Evolutionary conservation across 2,888 invertebrate species (phyloP), one percentile per base, ranked within the genome.

Genomic region (Carpatolechia fugitivella): DNA sequence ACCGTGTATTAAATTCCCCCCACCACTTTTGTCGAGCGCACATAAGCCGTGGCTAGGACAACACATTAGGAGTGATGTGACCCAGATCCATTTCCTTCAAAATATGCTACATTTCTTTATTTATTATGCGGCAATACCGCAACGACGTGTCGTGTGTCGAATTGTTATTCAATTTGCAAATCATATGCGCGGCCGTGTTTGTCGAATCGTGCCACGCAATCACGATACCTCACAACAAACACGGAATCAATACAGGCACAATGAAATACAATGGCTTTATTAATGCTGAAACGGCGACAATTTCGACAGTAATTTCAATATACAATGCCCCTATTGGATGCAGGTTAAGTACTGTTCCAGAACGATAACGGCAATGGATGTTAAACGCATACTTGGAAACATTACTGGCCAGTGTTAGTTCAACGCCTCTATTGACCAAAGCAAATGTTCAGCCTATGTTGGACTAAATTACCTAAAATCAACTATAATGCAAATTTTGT

Each of bases 161-260:
- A 44, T 44, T 44, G 44, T 44, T 44, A 79, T 79, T 79, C 77
- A 78, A 75, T 72, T 77, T 78, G 76, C 76, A 78, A 79, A 79
- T 79, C 58, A 74, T 74, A 78, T 78, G 77, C 77, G 70, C 73
- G 69, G 70, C 68, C 61, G 66, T 74, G 72, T 76, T 76, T 77
- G 73, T 67, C 56, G 63, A 69, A 70, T 72, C 68, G 72, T 71
- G 72, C 70, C 60, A 56, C 63, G 65, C 75, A 77, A 77, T 77
- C 76, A 75, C 72, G 69, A 67, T 66, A 72, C 65, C 65, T 63
- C 70, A 66, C 63, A 59, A 56, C 62, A 60, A 65, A 64, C 65
- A 68, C 62, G 36, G 52, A 60, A 60, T 60, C 55, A 48, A 50
- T 52, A 41, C 36, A 8, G 41, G 35, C 40, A 40, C 55, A 55